Conservation (phyloP, 92 coral and sea anemone genomes). For the Parazoanthus swiftii region DNA sequence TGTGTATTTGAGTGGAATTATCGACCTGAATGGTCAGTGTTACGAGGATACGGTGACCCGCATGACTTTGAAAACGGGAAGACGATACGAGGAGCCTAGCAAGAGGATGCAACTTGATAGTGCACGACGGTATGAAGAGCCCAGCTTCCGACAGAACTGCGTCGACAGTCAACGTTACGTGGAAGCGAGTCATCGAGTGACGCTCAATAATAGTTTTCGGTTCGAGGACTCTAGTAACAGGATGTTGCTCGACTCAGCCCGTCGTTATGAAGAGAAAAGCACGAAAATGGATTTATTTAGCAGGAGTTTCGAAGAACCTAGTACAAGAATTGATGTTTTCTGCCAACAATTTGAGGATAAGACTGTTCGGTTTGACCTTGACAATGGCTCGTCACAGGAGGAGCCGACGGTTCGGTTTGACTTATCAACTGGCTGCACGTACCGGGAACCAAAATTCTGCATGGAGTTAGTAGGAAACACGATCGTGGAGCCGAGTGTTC, state of each 20-base stretch:
- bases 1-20: slow-evolving; percentile 18
- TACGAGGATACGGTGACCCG: slow-evolving; percentile 16
- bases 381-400: slow-evolving; percentile 17
- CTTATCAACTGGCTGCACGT: background rate
- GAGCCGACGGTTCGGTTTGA: slow-evolving; percentile 23
- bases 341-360: background rate
- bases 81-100: slow-evolving; percentile 10
- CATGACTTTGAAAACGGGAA: slow-evolving; percentile 29
- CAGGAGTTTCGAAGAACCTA: slow-evolving; percentile 25
- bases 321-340: slow-evolving; percentile 6
- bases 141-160: slow-evolving; percentile 23
- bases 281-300: slow-evolving; percentile 21
- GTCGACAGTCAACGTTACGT: slow-evolving; percentile 11
- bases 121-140: slow-evolving; percentile 33
- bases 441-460: slow-evolving; percentile 16
- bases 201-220: slow-evolving; percentile 14
- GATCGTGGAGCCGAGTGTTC: slow-evolving; percentile 36
- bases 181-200: slow-evolving; percentile 27
- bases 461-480: background rate
- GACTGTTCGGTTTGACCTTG: slow-evolving; percentile 5
- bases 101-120: slow-evolving; percentile 6
- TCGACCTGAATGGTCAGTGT: slow-evolving; percentile 1
- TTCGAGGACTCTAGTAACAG: slow-evolving; percentile 24
- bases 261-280: slow-evolving; percentile 36
- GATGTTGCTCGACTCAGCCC: slow-evolving; percentile 25